phyloP scores from a whole-genome alignment of 2,113 vertebrate genomes.

The Anhinga rufa region DNA sequence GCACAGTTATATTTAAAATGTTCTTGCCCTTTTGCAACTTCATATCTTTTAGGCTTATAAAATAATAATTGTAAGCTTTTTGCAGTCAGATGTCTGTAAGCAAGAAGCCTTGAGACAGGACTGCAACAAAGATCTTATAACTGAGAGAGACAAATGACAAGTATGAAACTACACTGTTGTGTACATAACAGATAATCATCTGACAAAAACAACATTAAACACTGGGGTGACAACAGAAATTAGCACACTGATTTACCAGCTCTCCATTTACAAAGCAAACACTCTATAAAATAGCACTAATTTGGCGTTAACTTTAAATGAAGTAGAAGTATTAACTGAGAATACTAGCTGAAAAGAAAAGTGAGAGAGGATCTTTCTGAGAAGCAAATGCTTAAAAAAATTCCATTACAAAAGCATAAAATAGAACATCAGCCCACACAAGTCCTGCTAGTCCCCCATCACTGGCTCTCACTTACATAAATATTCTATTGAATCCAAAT shows the following conservation, averaged over 20 bases:
- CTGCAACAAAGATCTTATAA: not conserved
- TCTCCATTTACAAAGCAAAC: constrained; percentile 27
- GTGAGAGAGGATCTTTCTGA: not conserved
- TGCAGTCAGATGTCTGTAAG: not conserved
- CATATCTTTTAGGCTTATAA: not conserved
- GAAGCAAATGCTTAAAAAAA: not conserved
- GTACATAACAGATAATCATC: constrained; percentile 17
- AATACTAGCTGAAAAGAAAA: not conserved
- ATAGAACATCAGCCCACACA: not conserved
- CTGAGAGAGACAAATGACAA: not conserved
- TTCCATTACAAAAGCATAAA: not conserved
- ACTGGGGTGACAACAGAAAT: not conserved
- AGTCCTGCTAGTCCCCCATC: not conserved
- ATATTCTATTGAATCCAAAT: constrained; percentile 7
- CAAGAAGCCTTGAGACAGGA: not conserved
- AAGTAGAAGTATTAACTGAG: not conserved
- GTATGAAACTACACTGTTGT: not conserved
- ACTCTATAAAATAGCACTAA: constrained; percentile 1
- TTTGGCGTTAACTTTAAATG: not conserved
- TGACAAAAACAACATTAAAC: not conserved
- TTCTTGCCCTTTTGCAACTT: not conserved
- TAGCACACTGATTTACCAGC: constrained; percentile 21
- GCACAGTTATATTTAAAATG: not conserved
- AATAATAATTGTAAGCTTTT: not conserved
- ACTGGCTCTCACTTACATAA: not conserved